A percentile compares a stretch with the other conserved stretches of the same genome.
Conservation (phyloP, 2,888 invertebrate genomes). For the Ectemnius continuus region DNA sequence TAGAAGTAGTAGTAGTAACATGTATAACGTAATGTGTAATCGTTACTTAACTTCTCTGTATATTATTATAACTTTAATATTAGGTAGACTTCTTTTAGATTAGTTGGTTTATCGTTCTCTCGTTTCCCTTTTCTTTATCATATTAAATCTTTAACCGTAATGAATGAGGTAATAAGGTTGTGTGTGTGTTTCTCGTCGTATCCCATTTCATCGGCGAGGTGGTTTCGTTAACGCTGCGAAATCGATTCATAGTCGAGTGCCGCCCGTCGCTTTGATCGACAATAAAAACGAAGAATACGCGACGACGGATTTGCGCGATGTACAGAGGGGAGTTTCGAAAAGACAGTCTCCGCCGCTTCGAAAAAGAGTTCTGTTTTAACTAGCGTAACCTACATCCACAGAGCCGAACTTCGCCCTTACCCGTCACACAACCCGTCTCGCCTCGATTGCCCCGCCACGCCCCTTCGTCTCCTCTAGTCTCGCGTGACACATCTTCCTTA, state of each 20-base stretch:
- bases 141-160: slow-evolving; percentile 76
- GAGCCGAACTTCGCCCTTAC: slow-evolving; percentile 14
- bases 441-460: slow-evolving; percentile 1
- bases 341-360: slow-evolving; percentile 16
- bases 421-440: slow-evolving; percentile 1
- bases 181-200: slow-evolving; percentile 68
- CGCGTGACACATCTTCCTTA: slow-evolving; percentile 30
- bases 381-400: slow-evolving; percentile 1
- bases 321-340: slow-evolving; percentile 45
- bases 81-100: slow-evolving; percentile 74
- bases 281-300: slow-evolving; percentile 24
- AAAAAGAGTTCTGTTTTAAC: slow-evolving; percentile 1
- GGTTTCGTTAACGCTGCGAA: slow-evolving; percentile 59
- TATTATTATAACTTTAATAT: slow-evolving; percentile 77
- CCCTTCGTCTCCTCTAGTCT: slow-evolving; percentile 31
- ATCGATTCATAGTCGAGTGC: slow-evolving; percentile 50
- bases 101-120: slow-evolving; percentile 67
- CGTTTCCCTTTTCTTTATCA: slow-evolving; percentile 68
- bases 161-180: slow-evolving; percentile 78
- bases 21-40: slow-evolving; percentile 72
- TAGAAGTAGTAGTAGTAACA: slow-evolving; percentile 68
- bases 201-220: slow-evolving; percentile 64
- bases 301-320: slow-evolving; percentile 42
- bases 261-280: slow-evolving; percentile 53
- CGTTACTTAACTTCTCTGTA: slow-evolving; percentile 74